Conservation (phyloP, 2,888 invertebrate species). For the Trissolcus brochymenae region DNA sequence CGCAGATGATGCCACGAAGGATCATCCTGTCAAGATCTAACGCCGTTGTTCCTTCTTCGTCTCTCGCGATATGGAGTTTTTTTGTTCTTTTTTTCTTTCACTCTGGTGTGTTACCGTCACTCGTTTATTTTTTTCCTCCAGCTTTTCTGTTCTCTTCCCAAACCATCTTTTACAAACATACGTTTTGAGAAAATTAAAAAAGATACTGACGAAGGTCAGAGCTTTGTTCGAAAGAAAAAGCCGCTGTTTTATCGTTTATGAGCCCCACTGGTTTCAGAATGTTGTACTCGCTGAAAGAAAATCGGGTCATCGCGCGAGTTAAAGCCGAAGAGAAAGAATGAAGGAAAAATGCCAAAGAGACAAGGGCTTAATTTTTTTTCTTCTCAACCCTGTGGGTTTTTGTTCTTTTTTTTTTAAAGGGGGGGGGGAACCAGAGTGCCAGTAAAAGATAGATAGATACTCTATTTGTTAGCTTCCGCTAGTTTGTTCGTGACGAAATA, state of each 20-base stretch:
- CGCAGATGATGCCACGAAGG: slow-evolving; percentile 24
- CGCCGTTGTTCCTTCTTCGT: slow-evolving; percentile 16
- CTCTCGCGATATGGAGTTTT: not conserved
- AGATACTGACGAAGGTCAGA: slow-evolving; percentile 50
- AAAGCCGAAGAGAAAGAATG: slow-evolving; percentile 29
- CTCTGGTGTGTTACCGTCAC: not conserved
- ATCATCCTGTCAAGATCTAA: slow-evolving; percentile 31
- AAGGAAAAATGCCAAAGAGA: slow-evolving; percentile 4
- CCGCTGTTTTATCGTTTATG: slow-evolving; percentile 37
- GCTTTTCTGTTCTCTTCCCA: slow-evolving; percentile 3
- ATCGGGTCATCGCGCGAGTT: slow-evolving; percentile 42
- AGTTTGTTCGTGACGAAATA: too few species aligned
- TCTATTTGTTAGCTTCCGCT: too few species aligned
- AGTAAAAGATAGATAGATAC: too few species aligned
- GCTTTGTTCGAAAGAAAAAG: slow-evolving; percentile 36
- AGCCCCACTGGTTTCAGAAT: slow-evolving; percentile 31
- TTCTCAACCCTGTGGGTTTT: slow-evolving; percentile 13
- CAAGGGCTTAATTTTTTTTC: slow-evolving; percentile 3
- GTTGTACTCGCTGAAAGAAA: slow-evolving; percentile 17
- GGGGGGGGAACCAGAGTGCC: not conserved
- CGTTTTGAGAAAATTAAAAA: slow-evolving; percentile 45
- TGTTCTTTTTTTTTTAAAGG: not conserved
- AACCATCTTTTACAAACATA: not conserved
- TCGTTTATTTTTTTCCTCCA: not conserved
- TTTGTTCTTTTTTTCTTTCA: not conserved